Conservation (phyloP, 1,140 invertebrate genomes). For the Chironomus striatipennis region DNA sequence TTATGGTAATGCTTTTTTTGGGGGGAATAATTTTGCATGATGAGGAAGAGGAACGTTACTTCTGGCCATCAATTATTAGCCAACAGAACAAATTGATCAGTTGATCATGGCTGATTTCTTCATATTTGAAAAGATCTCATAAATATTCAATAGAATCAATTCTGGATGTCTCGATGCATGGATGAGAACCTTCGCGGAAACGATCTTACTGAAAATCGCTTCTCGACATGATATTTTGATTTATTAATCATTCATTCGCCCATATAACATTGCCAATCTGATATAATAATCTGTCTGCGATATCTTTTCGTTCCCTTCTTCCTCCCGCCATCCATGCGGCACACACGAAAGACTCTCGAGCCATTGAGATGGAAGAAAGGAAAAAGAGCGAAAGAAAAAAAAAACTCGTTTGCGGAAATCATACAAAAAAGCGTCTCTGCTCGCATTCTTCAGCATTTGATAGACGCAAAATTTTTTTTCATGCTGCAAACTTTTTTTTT, state of each 20-base stretch:
- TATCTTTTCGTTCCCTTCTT: background rate
- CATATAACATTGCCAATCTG: background rate
- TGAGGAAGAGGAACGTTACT: too few species aligned
- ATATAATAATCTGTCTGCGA: slow-evolving; percentile 8
- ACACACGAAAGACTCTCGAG: background rate
- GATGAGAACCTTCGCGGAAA: background rate
- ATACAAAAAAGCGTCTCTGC: slow-evolving; percentile 6
- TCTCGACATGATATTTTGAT: slow-evolving; percentile 13
- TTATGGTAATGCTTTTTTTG: background rate
- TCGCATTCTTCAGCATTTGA: background rate
- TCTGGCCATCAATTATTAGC: too few species aligned
- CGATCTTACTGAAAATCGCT: background rate
- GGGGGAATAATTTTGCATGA: background rate
- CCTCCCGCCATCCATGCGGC: background rate
- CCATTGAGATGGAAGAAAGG: background rate
- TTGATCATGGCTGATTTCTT: too few species aligned
- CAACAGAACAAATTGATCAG: too few species aligned
- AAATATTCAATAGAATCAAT: slow-evolving; percentile 5
- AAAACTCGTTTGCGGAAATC: slow-evolving; percentile 7
- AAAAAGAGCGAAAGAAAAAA: background rate
- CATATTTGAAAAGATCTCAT: background rate
- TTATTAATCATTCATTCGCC: slow-evolving; percentile 8
- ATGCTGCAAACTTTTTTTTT: background rate
- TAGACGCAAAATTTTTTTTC: background rate
- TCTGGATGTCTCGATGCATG: background rate